Evolutionary conservation across 2,113 vertebrate genomes (phyloP).

Genomic region (Cyanistes caeruleus): DNA sequence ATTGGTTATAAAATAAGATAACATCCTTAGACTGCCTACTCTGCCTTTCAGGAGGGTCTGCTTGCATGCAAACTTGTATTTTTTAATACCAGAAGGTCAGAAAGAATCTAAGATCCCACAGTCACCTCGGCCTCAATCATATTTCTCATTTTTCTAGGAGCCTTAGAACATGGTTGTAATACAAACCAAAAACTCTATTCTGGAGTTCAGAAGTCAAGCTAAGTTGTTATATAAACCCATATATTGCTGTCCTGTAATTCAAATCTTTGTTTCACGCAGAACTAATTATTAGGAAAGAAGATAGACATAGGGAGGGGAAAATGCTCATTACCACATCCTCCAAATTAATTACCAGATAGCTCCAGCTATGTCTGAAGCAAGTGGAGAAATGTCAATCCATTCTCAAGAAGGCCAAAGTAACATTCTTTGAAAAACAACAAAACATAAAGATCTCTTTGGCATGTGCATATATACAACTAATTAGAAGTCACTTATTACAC

Average conservation of each 20-base stretch:
- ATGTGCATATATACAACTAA: accelerated
- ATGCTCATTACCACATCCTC: not conserved
- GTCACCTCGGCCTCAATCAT: accelerated
- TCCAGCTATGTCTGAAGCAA: not conserved
- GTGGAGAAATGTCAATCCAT: not conserved
- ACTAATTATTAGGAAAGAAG: not conserved
- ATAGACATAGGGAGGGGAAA: not conserved
- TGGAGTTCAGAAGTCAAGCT: not conserved
- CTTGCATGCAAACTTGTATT: not conserved
- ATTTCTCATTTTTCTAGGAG: not conserved
- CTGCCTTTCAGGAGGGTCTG: not conserved
- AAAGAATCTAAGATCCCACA: not conserved
- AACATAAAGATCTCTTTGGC: not conserved
- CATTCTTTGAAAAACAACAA: not conserved
- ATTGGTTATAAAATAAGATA: not conserved
- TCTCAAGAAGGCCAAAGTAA: not conserved
- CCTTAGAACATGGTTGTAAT: not conserved
- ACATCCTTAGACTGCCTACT: not conserved
- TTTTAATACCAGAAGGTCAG: not conserved
- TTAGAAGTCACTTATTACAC: not conserved
- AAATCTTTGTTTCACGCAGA: not conserved
- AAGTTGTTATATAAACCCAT: not conserved
- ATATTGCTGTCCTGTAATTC: not conserved
- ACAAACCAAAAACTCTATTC: not conserved
- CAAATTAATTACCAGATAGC: not conserved